phyloP scores from a whole-genome alignment of 2,888 invertebrate species.

The Eledona agricola region DNA sequence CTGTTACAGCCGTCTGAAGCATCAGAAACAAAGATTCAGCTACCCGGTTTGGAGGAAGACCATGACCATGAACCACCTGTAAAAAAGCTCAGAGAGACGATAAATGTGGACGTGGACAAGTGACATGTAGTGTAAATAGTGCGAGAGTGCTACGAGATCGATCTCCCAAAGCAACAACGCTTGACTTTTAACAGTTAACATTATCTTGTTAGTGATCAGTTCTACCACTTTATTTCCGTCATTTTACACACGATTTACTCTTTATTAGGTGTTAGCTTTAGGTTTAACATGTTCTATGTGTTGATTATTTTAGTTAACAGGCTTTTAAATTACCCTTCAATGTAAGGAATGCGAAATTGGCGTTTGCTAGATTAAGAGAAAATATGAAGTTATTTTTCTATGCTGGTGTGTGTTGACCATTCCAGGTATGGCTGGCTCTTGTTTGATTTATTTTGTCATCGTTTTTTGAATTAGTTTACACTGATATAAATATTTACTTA shows the following conservation, averaged over 20 bases:
- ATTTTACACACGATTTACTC: conserved; percentile 16
- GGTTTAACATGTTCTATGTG: conserved; percentile 17
- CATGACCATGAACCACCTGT: conserved; percentile 61
- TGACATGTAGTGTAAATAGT: conserved; percentile 48
- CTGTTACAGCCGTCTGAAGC: conserved; percentile 76
- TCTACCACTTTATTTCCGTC: conserved; percentile 35
- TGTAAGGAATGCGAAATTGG: conserved; percentile 8
- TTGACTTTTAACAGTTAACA: conserved; percentile 37
- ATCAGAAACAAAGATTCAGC: conserved; percentile 80
- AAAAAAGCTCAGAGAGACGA: conserved; percentile 58
- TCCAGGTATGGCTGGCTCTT: conserved; percentile 20
- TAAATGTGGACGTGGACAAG: conserved; percentile 57
- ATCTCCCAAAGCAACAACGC: conserved; percentile 35
- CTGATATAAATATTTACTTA: not conserved
- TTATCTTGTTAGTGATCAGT: conserved; percentile 41
- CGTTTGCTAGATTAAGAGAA: conserved; percentile 13
- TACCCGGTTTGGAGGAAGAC: conserved; percentile 73
- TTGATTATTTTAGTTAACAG: conserved; percentile 22
- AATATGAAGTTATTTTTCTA: conserved; percentile 33
- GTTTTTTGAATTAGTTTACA: conserved; percentile 7
- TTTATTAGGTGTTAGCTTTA: conserved; percentile 36
- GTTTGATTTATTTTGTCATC: conserved; percentile 2
- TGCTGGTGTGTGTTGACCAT: conserved; percentile 32
- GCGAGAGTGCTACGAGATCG: conserved; percentile 38
- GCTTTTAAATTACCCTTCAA: conserved; percentile 26